phyloP scores from a whole-genome alignment of 1,140 invertebrate species.

The Brachionus paranguensis region DNA sequence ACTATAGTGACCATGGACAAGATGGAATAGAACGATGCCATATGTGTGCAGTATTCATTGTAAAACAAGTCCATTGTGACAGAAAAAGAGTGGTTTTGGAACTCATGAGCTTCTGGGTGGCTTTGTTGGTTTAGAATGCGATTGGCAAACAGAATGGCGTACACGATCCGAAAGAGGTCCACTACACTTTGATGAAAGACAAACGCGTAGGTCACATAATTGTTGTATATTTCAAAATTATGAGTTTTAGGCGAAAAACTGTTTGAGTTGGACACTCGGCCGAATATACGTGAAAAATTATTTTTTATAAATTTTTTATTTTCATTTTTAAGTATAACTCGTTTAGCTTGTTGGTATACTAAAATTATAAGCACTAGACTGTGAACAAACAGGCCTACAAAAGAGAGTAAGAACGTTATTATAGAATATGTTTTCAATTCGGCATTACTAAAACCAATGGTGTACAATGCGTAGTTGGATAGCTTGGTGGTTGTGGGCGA shows the following conservation, averaged over 20 bases:
- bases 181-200: constrained; percentile 38
- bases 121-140: not conserved
- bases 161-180: not conserved
- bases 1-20: constrained; percentile 37
- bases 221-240: constrained; percentile 25
- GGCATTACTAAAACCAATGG: not conserved
- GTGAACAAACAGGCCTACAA: not conserved
- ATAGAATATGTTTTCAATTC: not conserved
- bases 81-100: not conserved
- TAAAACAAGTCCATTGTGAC: not conserved
- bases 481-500: not conserved
- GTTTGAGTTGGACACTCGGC: not conserved
- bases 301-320: constrained; percentile 24
- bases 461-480: not conserved
- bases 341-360: not conserved
- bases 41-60: constrained; percentile 6
- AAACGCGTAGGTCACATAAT: constrained; percentile 37
- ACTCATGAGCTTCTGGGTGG: not conserved
- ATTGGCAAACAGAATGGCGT: constrained; percentile 12
- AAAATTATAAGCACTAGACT: not conserved
- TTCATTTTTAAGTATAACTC: not conserved
- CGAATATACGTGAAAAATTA: constrained; percentile 16
- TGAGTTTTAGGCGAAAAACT: not conserved
- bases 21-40: constrained; percentile 20
- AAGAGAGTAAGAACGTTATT: not conserved